Conservation (phyloP, 2,797 vertebrate genomes). For the Periophthalmus magnuspinnatus region DNA sequence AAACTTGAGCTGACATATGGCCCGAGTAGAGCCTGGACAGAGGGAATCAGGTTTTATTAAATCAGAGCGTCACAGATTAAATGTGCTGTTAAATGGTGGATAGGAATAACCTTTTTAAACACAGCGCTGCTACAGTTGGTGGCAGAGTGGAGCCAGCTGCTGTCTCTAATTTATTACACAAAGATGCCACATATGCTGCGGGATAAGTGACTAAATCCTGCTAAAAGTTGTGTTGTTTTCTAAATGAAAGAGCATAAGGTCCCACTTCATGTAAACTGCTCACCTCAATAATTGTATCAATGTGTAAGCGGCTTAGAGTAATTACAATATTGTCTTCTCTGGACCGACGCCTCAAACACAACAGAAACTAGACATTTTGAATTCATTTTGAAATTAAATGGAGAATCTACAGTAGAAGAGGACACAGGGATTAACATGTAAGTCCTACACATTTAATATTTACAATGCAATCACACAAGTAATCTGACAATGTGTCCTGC, state of each 20-base stretch:
- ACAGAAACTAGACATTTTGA: constrained; percentile 72
- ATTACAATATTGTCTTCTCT: constrained; percentile 79
- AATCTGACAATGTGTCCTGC: constrained; percentile 62
- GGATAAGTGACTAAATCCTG: constrained; percentile 66
- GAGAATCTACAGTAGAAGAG: constrained; percentile 42
- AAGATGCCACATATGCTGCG: constrained; percentile 65
- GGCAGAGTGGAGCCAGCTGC: constrained; percentile 59
- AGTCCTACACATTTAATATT: constrained; percentile 74
- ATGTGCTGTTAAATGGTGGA: neutral
- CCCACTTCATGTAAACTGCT: constrained; percentile 65
- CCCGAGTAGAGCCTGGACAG: neutral
- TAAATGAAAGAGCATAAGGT: constrained; percentile 75
- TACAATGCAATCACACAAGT: constrained; percentile 67
- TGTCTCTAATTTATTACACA: constrained; percentile 57
- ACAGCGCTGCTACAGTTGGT: neutral
- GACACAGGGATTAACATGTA: constrained; percentile 64
- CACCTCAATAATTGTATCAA: constrained; percentile 79
- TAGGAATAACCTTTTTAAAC: neutral
- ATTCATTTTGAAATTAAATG: constrained; percentile 67
- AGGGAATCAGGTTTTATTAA: neutral
- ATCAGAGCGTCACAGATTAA: neutral
- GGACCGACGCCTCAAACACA: constrained; percentile 59
- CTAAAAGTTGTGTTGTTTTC: constrained; percentile 64
- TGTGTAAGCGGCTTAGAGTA: constrained; percentile 80
- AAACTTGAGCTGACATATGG: neutral